A percentile compares a stretch with the other conserved stretches of the same genome.
Evolutionary conservation across 2,113 vertebrate genomes (phyloP).

Genomic region (Genyomyrus donnyi): DNA sequence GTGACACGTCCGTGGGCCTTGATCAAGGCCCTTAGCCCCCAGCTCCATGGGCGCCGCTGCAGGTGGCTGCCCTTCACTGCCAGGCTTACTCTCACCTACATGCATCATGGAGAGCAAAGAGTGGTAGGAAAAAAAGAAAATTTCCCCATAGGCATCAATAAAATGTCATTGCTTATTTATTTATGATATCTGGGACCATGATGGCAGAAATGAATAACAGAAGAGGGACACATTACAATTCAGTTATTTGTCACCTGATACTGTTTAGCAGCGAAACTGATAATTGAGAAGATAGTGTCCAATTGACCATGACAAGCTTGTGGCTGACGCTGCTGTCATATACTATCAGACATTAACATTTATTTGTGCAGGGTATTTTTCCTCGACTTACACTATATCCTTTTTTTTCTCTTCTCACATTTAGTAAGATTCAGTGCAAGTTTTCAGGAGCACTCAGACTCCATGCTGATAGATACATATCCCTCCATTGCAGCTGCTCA

Average conservation of each 20-base stretch:
- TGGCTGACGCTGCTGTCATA: background rate
- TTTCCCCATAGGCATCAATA: background rate
- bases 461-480: background rate
- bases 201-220: background rate
- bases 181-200: background rate
- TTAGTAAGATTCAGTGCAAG: background rate
- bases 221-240: background rate
- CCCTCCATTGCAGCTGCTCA: background rate
- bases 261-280: background rate
- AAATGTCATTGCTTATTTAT: background rate
- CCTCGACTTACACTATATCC: background rate
- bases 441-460: background rate
- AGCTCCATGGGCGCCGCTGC: background rate
- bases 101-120: background rate
- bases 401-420: background rate
- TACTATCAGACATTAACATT: background rate
- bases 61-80: background rate
- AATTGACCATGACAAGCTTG: background rate
- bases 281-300: background rate
- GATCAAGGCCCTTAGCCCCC: background rate
- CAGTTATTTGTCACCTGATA: background rate
- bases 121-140: background rate
- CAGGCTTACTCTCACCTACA: background rate
- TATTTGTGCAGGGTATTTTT: background rate
- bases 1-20: background rate